phyloP scores from a whole-genome alignment of 1,140 invertebrate genomes.

The Lamellibrachia luymesi region DNA sequence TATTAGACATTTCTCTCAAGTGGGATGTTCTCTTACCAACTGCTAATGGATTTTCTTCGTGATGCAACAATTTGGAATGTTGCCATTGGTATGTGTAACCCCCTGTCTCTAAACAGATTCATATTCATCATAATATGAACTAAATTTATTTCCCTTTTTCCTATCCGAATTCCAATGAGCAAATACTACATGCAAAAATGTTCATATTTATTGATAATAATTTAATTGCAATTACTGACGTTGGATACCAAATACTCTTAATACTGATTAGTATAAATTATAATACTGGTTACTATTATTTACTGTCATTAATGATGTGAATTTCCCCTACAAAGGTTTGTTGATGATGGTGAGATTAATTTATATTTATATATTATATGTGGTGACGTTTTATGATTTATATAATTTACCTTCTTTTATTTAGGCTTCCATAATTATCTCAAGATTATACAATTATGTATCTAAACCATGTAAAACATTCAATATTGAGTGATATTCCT shows the following conservation, averaged over 20 bases:
- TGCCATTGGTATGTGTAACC: background rate
- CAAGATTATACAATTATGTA: background rate
- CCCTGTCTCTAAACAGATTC: background rate
- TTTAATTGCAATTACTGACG: background rate
- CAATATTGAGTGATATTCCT: background rate
- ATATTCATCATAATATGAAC: background rate
- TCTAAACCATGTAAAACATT: background rate
- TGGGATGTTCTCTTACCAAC: background rate
- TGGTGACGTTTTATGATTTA: background rate
- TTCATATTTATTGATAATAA: background rate
- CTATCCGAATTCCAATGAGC: background rate
- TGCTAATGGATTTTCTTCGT: conserved; percentile 1
- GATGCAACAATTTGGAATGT: background rate
- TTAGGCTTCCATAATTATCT: background rate
- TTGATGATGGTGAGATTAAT: background rate
- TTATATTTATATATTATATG: background rate
- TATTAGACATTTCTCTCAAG: background rate
- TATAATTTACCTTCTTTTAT: background rate
- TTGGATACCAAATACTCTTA: background rate
- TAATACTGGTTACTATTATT: background rate
- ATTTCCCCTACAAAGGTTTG: too few relatives aligned
- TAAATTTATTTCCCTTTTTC: background rate
- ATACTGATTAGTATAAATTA: background rate
- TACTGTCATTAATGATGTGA: background rate
- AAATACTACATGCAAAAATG: background rate